These are phyloP conservation scores for Sarcophaga caerulescens DNA, from an alignment of 2,888 invertebrate species.

Conservation along the genomic window DNA sequence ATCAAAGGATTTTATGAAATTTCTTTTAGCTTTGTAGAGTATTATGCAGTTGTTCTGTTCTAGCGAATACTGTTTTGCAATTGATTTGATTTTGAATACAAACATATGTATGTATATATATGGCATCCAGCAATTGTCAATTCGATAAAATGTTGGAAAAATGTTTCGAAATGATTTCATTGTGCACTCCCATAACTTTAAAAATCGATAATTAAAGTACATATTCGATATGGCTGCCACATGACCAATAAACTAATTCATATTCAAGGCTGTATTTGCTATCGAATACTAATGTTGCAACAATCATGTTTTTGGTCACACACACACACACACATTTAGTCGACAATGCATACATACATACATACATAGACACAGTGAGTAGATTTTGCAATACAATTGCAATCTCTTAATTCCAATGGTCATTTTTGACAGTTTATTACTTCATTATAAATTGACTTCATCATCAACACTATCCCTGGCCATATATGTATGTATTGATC, in stretches of 20 bases:
- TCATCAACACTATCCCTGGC: conserved; percentile 42
- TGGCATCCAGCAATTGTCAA: neutral
- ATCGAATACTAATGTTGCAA: neutral
- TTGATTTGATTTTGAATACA: neutral
- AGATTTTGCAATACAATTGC: conserved; percentile 19
- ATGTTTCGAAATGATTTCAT: conserved; percentile 58
- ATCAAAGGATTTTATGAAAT: too few relatives aligned
- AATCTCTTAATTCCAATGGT: conserved; percentile 66
- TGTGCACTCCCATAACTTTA: conserved; percentile 42
- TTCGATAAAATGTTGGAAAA: conserved; percentile 44
- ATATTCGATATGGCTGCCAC: conserved; percentile 35
- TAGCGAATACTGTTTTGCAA: neutral
- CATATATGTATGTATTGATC: conserved; percentile 14
- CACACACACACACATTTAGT: neutral
- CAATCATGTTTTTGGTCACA: neutral
- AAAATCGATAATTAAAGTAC: conserved; percentile 65
- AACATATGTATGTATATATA: neutral
- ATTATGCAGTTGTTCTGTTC: neutral
- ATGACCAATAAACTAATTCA: conserved; percentile 53
- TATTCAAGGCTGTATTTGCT: conserved; percentile 33
- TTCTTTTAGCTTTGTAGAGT: too few relatives aligned
- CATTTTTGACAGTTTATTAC: conserved; percentile 68
- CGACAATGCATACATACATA: neutral
- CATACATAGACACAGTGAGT: neutral
- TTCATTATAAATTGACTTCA: conserved; percentile 68